Evolutionary conservation across 2,797 vertebrate species (phyloP), one percentile per base, ranked within the genome.

Genomic region (Distichodus sexfasciatus): DNA sequence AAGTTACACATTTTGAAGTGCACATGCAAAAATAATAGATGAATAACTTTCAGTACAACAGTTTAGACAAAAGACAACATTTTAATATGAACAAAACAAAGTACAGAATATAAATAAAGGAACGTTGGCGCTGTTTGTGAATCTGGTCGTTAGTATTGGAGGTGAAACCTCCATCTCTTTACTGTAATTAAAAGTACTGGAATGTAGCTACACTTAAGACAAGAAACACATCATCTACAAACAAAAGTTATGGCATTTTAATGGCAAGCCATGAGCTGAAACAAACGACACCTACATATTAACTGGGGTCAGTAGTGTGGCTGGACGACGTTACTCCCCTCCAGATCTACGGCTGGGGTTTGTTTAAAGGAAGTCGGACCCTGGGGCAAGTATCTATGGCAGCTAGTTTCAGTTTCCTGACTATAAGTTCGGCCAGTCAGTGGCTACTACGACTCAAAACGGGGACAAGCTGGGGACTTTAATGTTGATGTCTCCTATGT

Each of bases 401-500:
- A 46, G 41, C 12, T 4, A 57, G 46, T 24, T 14, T 40, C 1
- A 40, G 23, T 14, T n/a, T n/a, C n/a, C n/a, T n/a, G n/a, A n/a
- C n/a, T n/a, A n/a, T n/a, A n/a, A n/a, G 14, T 36, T 38, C n/a
- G 40, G 23, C n/a, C n/a, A 50, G 64, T 76, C 6, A 36, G n/a
- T 9, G 2, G 7, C 29, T 8, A 75, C 78, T 63, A 17, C 78
- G 54, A 74, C 79, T 92, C 83, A 92, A 81, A 96, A 94, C 11
- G 94, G 93, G 69, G 94, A 94, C 71, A 97, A 91, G 82, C 92
- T 96, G 74, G 94, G 94, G 74, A 97, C 95, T 90, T 96, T 98
- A 88, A 98, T 96, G 82, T 94, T 96, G 87, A 97, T 93, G 84
- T 97, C 95, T 3, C 95, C 94, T 0, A 98, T 94, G 90, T 94